phyloP scores from a whole-genome alignment of 2,113 vertebrate genomes.

The Turnix velox region DNA sequence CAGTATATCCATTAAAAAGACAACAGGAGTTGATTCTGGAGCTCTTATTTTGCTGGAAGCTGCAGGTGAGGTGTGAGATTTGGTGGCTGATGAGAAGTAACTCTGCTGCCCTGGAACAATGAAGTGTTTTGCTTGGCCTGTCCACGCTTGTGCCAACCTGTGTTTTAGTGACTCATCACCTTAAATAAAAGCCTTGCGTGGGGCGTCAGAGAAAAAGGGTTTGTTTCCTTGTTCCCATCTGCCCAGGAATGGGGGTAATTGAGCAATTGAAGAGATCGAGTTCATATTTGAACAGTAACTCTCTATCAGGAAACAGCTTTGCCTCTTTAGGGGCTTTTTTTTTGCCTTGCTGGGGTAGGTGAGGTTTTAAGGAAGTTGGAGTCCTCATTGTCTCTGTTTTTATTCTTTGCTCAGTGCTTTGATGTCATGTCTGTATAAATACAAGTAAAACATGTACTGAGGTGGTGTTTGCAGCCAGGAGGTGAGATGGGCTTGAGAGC shows the following conservation, averaged over 20 bases:
- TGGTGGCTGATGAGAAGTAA: slow-evolving; percentile 23
- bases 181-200: slow-evolving; percentile 54
- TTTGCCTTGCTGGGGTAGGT: background rate
- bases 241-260: slow-evolving; percentile 2
- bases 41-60: slow-evolving; percentile 10
- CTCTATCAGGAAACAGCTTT: background rate
- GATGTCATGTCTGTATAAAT: background rate
- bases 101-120: slow-evolving; percentile 7
- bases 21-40: background rate
- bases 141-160: slow-evolving; percentile 34
- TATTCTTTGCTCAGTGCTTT: background rate
- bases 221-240: slow-evolving; percentile 35
- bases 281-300: background rate
- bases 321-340: background rate
- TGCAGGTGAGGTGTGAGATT: background rate
- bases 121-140: slow-evolving; percentile 49
- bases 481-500: slow-evolving; percentile 26
- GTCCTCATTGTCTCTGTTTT: background rate
- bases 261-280: background rate
- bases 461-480: background rate
- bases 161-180: slow-evolving; percentile 55
- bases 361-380: background rate
- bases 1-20: background rate
- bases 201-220: slow-evolving; percentile 11
- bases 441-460: background rate